Base-by-base conservation (phyloP, 2,797 vertebrate genomes). In the Poecilia wingei region DNA sequence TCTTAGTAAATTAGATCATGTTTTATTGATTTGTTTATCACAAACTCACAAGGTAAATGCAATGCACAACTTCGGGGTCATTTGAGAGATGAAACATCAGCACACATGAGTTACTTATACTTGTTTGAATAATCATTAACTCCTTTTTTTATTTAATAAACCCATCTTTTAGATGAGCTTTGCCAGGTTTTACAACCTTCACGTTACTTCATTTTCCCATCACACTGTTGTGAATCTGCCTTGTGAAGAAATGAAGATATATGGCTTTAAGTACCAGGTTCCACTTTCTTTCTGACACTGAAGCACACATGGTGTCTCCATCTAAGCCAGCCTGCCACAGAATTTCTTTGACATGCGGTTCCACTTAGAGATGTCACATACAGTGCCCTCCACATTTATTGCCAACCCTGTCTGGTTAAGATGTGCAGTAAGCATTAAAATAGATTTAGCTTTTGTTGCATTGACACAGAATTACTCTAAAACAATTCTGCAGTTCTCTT, bases 1-100 rank as follows among this genome's bases (percentile, higher is more conserved):
- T 68, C 78, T 82, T 72, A 77, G 78, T 82, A 68, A 84, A 80
- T 78, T 49, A 41, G 55, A 72, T 64, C 59, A 9, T 5, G 46
- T 47, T 79, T 79, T 86, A 88, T 84, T 87, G 73, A 82, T 89
- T 85, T 78, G 79, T 78, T 86, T 86, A 57, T 76, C 77, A 79
- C 81, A 68, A 83, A 79, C 86, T 82, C 80, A 70, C 79, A 84
- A 77, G 72, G 77, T 86, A 81, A 82, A 84, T 79, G 69, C 72
- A 75, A 87, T 89, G 80, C 83, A 84, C 80, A 55, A 75, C 51
- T 79, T 84, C 75, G 73, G 78, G 79, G 79, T 88, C 76, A 76
- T 87, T 83, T 85, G 64, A 81, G 78, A 77, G 77, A 82, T 86
- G 74, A 86, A 86, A 59, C 61, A 84, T 73, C 64, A 73, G 25